phyloP scores from a whole-genome alignment of 2,113 vertebrate species.

The Tyto alba region DNA sequence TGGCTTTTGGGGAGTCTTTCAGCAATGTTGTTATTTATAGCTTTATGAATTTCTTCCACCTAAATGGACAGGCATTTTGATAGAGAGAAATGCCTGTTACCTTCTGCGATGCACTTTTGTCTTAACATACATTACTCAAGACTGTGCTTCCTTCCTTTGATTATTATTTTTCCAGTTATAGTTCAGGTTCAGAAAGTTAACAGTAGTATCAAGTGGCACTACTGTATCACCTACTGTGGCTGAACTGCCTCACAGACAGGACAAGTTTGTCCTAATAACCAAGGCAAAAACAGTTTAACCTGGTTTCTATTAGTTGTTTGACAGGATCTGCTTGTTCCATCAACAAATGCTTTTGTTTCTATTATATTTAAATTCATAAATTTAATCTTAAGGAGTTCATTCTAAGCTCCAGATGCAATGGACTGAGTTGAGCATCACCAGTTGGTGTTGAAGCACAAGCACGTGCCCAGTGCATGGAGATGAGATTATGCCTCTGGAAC shows the following conservation, averaged over 20 bases:
- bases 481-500: not conserved
- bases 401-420: not conserved
- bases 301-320: not conserved
- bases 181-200: not conserved
- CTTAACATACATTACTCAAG: not conserved
- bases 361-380: not conserved
- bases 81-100: not conserved
- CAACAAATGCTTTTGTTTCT: not conserved
- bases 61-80: not conserved
- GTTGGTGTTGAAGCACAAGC: not conserved
- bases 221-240: not conserved
- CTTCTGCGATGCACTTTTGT: not conserved
- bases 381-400: not conserved
- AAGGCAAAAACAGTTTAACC: not conserved
- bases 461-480: rapidly evolving
- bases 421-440: not conserved
- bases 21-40: not conserved
- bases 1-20: not conserved
- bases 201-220: not conserved
- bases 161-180: not conserved
- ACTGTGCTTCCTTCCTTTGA: not conserved
- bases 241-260: not conserved
- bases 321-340: not conserved
- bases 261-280: not conserved
- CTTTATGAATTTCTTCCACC: not conserved